Evolutionary conservation across 2,113 vertebrate species (phyloP).

Genomic region (Cyprinodon variegatus): DNA sequence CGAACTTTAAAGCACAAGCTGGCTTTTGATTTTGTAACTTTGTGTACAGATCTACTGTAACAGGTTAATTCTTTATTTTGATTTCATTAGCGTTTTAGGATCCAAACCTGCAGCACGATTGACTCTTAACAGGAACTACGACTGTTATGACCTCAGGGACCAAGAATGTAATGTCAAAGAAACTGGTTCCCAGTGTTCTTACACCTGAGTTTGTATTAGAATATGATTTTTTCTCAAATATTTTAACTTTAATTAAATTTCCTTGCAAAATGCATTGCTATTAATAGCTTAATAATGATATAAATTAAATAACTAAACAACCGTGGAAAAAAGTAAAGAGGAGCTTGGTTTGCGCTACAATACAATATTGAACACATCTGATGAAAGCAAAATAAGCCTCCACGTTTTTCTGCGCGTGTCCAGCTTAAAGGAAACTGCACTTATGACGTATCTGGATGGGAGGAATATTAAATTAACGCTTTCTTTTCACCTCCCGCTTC

Average conservation of each 20-base stretch:
- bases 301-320: background rate
- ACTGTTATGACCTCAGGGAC: no score
- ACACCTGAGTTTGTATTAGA: background rate
- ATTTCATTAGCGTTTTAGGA: no score
- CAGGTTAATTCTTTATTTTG: no score
- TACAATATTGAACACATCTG: no score
- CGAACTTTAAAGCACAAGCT: background rate
- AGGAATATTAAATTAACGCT: background rate
- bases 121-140: no score
- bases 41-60: no score
- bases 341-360: background rate
- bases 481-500: background rate
- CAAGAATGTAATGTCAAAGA: no score
- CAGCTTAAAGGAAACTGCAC: background rate
- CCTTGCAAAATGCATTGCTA: no score
- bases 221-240: no score
- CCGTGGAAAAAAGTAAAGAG: background rate
- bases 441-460: conserved; percentile 21
- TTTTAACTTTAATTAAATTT: no score
- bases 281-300: background rate
- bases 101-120: background rate
- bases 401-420: conserved; percentile 3
- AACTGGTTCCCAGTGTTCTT: no score
- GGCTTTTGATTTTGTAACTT: background rate
- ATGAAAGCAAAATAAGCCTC: background rate